These are phyloP conservation scores for Ligdia adustata DNA, from an alignment of 2,888 invertebrate genomes.

Conservation along the genomic window DNA sequence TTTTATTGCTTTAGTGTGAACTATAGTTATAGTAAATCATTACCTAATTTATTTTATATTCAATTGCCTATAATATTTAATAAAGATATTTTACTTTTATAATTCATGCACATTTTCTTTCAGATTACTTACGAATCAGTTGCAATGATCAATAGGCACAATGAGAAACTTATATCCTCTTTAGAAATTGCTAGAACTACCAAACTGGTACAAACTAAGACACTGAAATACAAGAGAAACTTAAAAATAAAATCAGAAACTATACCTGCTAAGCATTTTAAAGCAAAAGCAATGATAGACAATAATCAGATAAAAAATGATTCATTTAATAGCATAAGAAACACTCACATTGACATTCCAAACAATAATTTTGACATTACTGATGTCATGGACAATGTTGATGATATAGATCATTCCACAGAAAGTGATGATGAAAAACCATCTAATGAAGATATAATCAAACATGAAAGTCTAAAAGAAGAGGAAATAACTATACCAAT, in stretches of 20 bases:
- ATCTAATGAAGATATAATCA: not conserved
- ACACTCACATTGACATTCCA: not conserved
- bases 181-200: conserved; percentile 11
- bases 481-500: conserved; percentile 16
- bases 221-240: conserved; percentile 1
- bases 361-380: not conserved
- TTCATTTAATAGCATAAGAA: not conserved
- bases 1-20: too few species aligned
- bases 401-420: conserved; percentile 5
- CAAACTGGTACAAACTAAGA: conserved; percentile 20
- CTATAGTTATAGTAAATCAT: too few species aligned
- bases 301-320: not conserved
- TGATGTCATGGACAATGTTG: not conserved
- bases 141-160: conserved; percentile 18
- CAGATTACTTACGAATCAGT: conserved; percentile 55
- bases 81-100: too few species aligned
- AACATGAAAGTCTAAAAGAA: conserved; percentile 29
- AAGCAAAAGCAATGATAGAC: not conserved
- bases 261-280: not conserved
- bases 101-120: conserved; percentile 13
- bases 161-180: conserved; percentile 21
- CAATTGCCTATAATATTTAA: too few species aligned
- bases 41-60: not conserved
- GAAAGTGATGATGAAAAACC: conserved; percentile 28
- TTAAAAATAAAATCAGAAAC: not conserved